Conservation (phyloP, 2,113 vertebrate species). For the Thomomys bottae region DNA sequence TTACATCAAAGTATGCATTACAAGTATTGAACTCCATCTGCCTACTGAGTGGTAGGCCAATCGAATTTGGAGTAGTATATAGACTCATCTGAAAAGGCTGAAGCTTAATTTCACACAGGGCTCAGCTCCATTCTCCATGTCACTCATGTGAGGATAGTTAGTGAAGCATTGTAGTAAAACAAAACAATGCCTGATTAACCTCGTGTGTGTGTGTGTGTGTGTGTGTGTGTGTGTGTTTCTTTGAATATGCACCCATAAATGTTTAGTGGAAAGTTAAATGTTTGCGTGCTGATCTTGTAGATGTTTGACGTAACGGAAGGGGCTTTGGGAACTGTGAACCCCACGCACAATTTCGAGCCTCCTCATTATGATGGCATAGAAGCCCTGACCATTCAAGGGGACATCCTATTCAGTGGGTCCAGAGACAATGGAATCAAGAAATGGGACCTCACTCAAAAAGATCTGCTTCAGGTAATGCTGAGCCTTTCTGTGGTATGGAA, state of each 20-base stretch:
- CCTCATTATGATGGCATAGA: constrained; percentile 95
- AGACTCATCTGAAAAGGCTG: constrained; percentile 3
- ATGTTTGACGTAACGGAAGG: constrained; percentile 97
- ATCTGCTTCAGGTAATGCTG: constrained; percentile 90
- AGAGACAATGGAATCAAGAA: constrained; percentile 96
- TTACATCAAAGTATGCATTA: constrained; percentile 91
- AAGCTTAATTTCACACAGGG: neutral
- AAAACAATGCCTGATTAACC: neutral
- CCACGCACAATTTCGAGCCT: constrained; percentile 93
- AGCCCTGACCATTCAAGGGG: constrained; percentile 90
- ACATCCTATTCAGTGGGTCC: constrained; percentile 93
- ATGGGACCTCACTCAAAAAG: constrained; percentile 94
- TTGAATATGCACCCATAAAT: neutral
- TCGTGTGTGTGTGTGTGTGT: neutral
- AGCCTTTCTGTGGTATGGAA: neutral
- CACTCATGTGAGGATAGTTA: neutral
- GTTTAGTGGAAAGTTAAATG: neutral
- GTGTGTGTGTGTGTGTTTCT: neutral
- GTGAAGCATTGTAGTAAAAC: neutral
- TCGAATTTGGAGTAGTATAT: neutral
- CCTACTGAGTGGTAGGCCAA: neutral
- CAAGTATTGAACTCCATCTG: neutral
- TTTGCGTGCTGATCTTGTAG: constrained; percentile 81
- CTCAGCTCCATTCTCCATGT: neutral
- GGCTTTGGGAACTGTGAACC: constrained; percentile 92